A percentile compares a stretch with the other conserved stretches of the same genome.
Evolutionary conservation across 2,797 vertebrate genomes (phyloP).

Genomic region (Sarcoramphus papa): DNA sequence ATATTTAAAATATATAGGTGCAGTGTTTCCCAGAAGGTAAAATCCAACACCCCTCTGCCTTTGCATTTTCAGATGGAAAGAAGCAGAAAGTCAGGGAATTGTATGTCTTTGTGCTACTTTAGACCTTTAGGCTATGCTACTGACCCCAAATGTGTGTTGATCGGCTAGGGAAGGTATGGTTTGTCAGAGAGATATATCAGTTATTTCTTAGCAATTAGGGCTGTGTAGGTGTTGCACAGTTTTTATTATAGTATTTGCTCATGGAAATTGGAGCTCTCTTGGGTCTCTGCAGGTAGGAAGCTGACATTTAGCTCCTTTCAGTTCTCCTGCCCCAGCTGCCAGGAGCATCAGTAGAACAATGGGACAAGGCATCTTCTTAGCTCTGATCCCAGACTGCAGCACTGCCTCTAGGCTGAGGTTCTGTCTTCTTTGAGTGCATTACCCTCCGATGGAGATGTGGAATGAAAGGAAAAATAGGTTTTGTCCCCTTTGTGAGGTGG

Average conservation of each 20-base stretch:
- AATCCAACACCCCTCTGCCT: not conserved
- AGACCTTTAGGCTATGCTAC: not conserved
- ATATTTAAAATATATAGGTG: not conserved
- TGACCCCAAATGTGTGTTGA: not conserved
- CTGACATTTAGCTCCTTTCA: not conserved
- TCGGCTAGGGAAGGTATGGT: not conserved
- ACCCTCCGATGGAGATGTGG: not conserved
- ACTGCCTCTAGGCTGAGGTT: not conserved
- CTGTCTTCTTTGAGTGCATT: not conserved
- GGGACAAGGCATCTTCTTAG: not conserved
- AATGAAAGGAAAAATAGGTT: not conserved
- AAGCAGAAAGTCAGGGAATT: not conserved
- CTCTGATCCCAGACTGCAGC: not conserved
- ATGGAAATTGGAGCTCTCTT: not conserved
- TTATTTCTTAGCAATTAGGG: not conserved
- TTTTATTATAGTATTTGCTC: not conserved
- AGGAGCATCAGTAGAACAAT: not conserved
- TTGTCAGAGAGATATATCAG: not conserved
- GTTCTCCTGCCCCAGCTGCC: not conserved
- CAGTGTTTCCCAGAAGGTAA: not conserved
- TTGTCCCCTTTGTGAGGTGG: not conserved
- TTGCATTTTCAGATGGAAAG: not conserved
- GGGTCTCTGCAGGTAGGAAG: not conserved
- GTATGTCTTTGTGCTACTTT: not conserved
- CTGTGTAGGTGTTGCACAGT: rapidly evolving